phyloP scores from a whole-genome alignment of 2,113 vertebrate genomes.

The Cariama cristata region DNA sequence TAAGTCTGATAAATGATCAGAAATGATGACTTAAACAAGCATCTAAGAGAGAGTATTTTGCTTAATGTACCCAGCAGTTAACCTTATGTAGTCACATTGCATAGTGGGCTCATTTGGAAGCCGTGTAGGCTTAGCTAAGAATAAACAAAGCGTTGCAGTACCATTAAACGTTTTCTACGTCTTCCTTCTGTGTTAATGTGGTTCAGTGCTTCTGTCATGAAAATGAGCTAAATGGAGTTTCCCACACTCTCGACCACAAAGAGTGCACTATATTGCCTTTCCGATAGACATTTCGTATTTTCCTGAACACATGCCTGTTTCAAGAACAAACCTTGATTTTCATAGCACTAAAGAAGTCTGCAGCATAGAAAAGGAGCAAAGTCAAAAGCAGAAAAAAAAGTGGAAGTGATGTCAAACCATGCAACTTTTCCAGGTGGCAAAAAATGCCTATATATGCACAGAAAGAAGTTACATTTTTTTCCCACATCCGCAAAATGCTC shows the following conservation, averaged over 20 bases:
- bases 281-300: constrained; percentile 13
- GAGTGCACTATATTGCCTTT: constrained; percentile 48
- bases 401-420: constrained; percentile 33
- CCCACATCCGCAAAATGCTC: not conserved
- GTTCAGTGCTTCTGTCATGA: constrained; percentile 70
- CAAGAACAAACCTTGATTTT: not conserved
- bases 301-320: constrained; percentile 48
- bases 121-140: constrained; percentile 28
- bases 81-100: constrained; percentile 52
- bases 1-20: constrained; percentile 75
- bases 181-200: constrained; percentile 63
- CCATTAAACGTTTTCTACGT: constrained; percentile 51
- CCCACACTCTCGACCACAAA: constrained; percentile 71
- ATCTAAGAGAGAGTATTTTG: constrained; percentile 62
- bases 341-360: not conserved
- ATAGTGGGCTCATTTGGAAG: constrained; percentile 68
- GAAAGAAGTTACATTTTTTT: not conserved
- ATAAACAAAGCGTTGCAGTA: constrained; percentile 51
- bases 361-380: not conserved
- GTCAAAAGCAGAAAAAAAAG: not conserved
- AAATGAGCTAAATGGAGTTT: constrained; percentile 56
- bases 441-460: not conserved
- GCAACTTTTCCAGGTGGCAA: constrained; percentile 34
- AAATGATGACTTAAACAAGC: constrained; percentile 76
- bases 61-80: constrained; percentile 73